phyloP scores from a whole-genome alignment of 1,140 invertebrate species.

The Zaprionus lachaisei region DNA sequence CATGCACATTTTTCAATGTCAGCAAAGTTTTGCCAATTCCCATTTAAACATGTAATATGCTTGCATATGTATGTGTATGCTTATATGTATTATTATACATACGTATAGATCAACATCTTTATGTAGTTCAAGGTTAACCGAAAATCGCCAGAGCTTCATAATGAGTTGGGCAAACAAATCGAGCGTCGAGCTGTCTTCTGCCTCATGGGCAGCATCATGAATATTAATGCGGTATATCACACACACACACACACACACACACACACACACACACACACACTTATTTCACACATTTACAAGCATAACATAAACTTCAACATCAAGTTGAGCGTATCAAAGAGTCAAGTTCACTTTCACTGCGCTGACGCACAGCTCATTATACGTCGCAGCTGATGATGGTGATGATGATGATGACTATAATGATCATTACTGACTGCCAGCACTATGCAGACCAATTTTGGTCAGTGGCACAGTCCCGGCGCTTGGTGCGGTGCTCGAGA shows the following conservation, averaged over 20 bases:
- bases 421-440: slow-evolving; percentile 10
- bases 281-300: background rate
- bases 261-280: too few species aligned
- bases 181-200: slow-evolving; percentile 48
- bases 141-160: slow-evolving; percentile 70
- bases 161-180: slow-evolving; percentile 66
- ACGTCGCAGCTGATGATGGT: slow-evolving; percentile 4
- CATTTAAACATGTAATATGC: slow-evolving; percentile 21
- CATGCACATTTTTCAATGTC: slow-evolving; percentile 26
- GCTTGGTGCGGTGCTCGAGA: background rate
- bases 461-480: slow-evolving; percentile 66
- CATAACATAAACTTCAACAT: slow-evolving; percentile 41
- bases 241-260: slow-evolving; percentile 21
- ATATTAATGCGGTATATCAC: slow-evolving; percentile 64
- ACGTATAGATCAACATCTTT: slow-evolving; percentile 19
- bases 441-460: slow-evolving; percentile 65
- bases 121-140: slow-evolving; percentile 76
- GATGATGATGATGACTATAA: background rate
- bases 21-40: slow-evolving; percentile 34
- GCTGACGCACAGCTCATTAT: slow-evolving; percentile 56
- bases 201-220: slow-evolving; percentile 70
- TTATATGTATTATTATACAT: background rate
- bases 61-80: slow-evolving; percentile 26
- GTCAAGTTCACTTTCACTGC: slow-evolving; percentile 81
- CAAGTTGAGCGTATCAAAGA: slow-evolving; percentile 46